Evolutionary conservation across 64 coral and sea anemone species (phyloP).

Genomic region (Trachythela sp.): DNA sequence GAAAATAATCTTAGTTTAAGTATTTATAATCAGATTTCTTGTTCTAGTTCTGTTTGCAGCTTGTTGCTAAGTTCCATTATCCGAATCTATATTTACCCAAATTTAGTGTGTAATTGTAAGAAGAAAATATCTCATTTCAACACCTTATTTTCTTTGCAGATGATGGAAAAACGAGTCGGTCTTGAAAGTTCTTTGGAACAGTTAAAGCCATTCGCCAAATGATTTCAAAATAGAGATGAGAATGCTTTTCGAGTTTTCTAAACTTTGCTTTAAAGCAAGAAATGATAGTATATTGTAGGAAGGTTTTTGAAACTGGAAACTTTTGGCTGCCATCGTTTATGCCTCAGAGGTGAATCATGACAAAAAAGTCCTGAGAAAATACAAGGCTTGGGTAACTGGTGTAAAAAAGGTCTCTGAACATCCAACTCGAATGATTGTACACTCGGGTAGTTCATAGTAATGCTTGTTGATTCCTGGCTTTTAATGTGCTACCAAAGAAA

Average conservation of each 20-base stretch:
- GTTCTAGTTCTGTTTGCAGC: no score
- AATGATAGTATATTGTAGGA: neutral
- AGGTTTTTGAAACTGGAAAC: neutral
- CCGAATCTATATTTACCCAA: neutral
- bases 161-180: slow-evolving; percentile 43
- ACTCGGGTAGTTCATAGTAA: neutral
- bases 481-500: neutral
- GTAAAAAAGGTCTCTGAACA: neutral
- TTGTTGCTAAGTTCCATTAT: no score
- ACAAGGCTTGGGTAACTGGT: neutral
- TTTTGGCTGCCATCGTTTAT: neutral
- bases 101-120: neutral
- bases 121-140: neutral
- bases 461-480: neutral
- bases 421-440: neutral
- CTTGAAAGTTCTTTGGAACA: slow-evolving; percentile 44
- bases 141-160: slow-evolving; percentile 11
- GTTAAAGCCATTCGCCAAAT: slow-evolving; percentile 14
- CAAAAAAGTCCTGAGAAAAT: no score
- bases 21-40: neutral
- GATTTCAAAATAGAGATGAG: neutral
- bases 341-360: neutral
- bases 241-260: neutral
- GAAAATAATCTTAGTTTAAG: neutral
- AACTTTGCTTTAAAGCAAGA: neutral